Evolutionary conservation across 2,113 vertebrate genomes (phyloP), one percentile per base, ranked within the genome.

Genomic region (Daphoenositta chrysoptera): DNA sequence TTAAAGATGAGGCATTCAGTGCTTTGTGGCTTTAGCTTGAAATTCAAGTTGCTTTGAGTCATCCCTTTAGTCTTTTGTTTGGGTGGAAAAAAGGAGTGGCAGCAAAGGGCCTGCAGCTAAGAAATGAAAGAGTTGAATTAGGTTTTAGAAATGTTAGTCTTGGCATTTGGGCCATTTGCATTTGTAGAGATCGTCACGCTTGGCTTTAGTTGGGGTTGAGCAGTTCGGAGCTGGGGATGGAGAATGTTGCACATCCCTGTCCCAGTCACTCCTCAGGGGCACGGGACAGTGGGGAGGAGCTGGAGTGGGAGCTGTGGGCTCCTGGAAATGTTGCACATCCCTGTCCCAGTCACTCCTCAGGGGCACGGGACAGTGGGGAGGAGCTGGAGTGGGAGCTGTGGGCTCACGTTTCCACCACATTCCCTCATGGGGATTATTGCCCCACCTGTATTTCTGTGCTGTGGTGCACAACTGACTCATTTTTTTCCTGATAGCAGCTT

Each of bases 21-120:
- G 76, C 96, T 95, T 90, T 84, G 89, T 93, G 91, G 94, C 97
- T 96, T 96, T 72, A 96, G 78, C 96, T 92, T 96, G 91, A 92
- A 95, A 93, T 91, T 95, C 94, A 93, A 87, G 63, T 96, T 95
- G 86, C 96, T 96, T 91, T 94, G 96, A 90, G 93, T 93, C 87
- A 89, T 93, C 85, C 78, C 93, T 93, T 90, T 93, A 84, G 54
- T 88, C 86, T 95, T 96, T 90, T 96, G 96, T 95, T 97, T 96
- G 83, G 89, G 91, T 89, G 73, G 87, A 92, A 80, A 86, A 91
- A 93, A 95, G 87, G 92, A 96, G 89, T 91, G 92, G 69, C 91
- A 51, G 71, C 33, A 90, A 93, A 91, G 51, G 91, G 88, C 88
- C 80, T 68, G 96, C 82, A 95, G 95, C 93, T 65, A 92, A 97